phyloP scores from a whole-genome alignment of 2,113 vertebrate genomes.

The Catharus bicknelli region DNA sequence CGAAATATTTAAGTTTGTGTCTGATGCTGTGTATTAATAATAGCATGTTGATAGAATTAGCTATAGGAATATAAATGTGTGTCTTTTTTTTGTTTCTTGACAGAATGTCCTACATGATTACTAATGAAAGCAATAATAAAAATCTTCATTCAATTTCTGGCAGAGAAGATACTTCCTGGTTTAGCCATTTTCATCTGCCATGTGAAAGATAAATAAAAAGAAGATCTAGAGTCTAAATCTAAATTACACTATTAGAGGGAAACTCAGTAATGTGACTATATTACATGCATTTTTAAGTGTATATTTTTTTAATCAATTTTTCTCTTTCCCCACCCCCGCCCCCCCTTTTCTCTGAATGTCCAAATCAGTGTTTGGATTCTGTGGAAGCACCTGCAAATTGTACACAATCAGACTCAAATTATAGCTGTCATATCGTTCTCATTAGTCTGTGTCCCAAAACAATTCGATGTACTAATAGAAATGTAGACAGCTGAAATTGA shows the following conservation, averaged over 20 bases:
- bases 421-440: neutral
- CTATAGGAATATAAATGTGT: neutral
- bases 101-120: neutral
- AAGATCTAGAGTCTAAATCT: neutral
- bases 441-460: neutral
- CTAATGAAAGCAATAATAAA: neutral
- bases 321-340: too few relatives aligned
- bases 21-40: neutral
- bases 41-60: neutral
- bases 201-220: neutral
- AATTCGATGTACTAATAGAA: neutral
- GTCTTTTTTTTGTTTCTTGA: neutral
- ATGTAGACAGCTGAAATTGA: neutral
- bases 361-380: neutral
- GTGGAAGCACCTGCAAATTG: neutral
- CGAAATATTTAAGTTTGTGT: neutral
- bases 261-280: neutral
- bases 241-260: neutral
- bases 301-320: neutral
- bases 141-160: neutral
- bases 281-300: fast-evolving
- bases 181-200: neutral
- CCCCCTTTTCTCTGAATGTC: neutral
- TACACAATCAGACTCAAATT: neutral
- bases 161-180: neutral